Evolutionary conservation across 2,113 vertebrate species (phyloP).

Genomic region (Nycticryphes semicollaris): DNA sequence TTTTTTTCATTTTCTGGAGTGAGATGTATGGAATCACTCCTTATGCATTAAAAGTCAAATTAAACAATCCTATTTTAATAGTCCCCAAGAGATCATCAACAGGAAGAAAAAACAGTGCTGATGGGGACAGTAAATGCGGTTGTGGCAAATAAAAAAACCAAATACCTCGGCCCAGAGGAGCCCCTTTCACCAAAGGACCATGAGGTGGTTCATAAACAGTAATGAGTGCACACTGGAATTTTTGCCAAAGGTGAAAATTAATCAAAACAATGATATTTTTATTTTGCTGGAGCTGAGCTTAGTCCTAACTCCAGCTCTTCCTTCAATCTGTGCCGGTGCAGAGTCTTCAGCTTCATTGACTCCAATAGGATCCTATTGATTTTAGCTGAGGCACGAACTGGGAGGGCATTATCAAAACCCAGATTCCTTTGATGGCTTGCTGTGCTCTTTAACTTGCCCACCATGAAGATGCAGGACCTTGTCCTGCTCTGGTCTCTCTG

Average conservation of each 20-base stretch:
- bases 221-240: not conserved
- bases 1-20: not conserved
- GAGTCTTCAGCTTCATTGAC: not conserved
- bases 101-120: not conserved
- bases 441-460: not conserved
- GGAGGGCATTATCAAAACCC: not conserved
- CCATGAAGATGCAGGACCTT: too few species aligned
- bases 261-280: not conserved
- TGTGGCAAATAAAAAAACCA: not conserved
- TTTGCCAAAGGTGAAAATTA: not conserved
- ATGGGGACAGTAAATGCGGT: not conserved
- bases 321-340: not conserved
- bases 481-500: not conserved
- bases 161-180: not conserved
- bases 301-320: not conserved
- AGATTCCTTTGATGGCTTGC: not conserved
- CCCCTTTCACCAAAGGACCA: not conserved
- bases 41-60: not conserved
- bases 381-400: not conserved
- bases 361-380: not conserved
- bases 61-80: not conserved
- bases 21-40: not conserved
- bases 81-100: not conserved
- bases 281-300: not conserved
- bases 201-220: not conserved